Base-by-base conservation (phyloP, 2,888 invertebrate species). In the Osedax fenrisi region DNA sequence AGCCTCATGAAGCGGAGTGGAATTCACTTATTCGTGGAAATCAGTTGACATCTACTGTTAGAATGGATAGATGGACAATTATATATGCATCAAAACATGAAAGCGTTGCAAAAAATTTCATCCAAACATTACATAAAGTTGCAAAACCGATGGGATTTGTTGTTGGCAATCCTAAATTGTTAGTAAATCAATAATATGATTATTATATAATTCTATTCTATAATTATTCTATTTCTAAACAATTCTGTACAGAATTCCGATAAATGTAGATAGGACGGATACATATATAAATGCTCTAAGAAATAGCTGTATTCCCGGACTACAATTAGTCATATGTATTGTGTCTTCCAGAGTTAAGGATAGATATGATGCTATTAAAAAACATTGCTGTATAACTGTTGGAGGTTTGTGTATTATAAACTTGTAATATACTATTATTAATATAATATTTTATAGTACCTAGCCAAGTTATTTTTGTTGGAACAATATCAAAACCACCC, bases 291-390 rank as follows among this genome's bases (percentile, higher is more conserved):
- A 73, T 10, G 80, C 79, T 1, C 69, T 85, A 23, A 76, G 79
- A 26, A 75, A 79, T 3, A 75, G 77, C 10, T n/a, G n/a, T n/a
- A n/a, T n/a, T n/a, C 75, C 82, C 2, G 64, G 77, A 0, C 80
- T 84, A 2, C 83, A 86, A 77, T 80, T 87, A 77, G 83, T 86
- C 1, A 79, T 87, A 67, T 80, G 82, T 75, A 87, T 92, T 0
- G 86, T 92, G 0, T 86, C 89, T 0, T 87, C 88, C 73, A 89
- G 89, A 78, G 88, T 88, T 41, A 86, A 89, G 0, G 92, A 94
- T 80, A 86, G 90, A 74, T 94, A 96, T 80, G 88, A 90, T 72
- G 90, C 91, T 0, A 90, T 96, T 10, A 96, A 96, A 83, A 93
- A 92, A 82, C 79, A 81, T 23, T 83, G 84, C 56, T 86, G 85